Conservation (phyloP, 2,113 vertebrate species). For the Podocnemis expansa region DNA sequence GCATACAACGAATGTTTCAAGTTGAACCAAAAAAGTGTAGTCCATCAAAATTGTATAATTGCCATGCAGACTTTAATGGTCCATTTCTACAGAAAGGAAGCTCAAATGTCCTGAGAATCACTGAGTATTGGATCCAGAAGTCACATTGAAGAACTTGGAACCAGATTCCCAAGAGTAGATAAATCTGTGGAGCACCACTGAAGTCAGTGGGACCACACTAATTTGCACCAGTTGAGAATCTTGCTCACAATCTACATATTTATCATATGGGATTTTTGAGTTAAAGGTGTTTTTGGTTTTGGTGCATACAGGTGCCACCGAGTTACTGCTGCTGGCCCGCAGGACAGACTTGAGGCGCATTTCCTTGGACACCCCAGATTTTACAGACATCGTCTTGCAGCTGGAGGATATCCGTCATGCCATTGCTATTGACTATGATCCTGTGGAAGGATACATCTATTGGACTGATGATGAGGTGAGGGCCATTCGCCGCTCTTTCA, state of each 20-base stretch:
- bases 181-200: neutral
- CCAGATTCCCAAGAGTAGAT: neutral
- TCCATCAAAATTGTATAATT: neutral
- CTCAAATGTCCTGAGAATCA: neutral
- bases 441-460: slow-evolving; percentile 92
- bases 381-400: slow-evolving; percentile 92
- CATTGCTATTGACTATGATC: slow-evolving; percentile 97
- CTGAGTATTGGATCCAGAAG: neutral
- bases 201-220: neutral
- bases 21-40: too few species aligned
- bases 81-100: neutral
- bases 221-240: neutral
- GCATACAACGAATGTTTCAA: neutral
- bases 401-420: slow-evolving; percentile 95
- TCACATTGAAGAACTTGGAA: neutral
- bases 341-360: slow-evolving; percentile 93
- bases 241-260: rapidly evolving
- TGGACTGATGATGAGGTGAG: slow-evolving; percentile 97
- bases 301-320: slow-evolving; percentile 83
- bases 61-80: neutral
- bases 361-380: slow-evolving; percentile 95
- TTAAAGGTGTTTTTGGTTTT: neutral
- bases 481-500: slow-evolving; percentile 89
- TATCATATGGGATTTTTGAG: neutral
- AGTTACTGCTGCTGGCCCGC: slow-evolving; percentile 90